Conservation (phyloP, 2,797 vertebrate species). For the Tadarida brasiliensis region DNA sequence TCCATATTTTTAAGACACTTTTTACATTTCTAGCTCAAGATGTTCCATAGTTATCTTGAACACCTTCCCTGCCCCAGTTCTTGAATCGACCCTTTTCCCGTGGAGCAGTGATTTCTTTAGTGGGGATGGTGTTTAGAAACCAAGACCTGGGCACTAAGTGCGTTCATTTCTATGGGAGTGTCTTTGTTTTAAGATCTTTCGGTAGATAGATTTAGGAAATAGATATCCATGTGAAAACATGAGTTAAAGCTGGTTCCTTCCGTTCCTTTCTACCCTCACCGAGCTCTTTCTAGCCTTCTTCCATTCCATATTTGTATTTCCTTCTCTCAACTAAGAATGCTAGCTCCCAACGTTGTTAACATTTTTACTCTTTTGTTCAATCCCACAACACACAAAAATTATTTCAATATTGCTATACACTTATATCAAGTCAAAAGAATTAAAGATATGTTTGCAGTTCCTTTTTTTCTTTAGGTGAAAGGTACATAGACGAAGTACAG, state of each 20-base stretch:
- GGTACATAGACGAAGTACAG: background rate
- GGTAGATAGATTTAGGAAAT: background rate
- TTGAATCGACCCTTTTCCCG: background rate
- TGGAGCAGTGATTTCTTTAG: background rate
- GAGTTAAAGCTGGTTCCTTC: background rate
- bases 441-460: background rate
- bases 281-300: background rate
- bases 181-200: background rate
- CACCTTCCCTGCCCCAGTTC: background rate
- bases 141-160: background rate
- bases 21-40: background rate
- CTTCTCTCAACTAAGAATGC: background rate
- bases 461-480: background rate
- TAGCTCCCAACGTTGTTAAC: background rate
- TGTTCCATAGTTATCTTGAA: background rate
- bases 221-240: background rate
- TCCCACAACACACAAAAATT: background rate
- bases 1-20: background rate
- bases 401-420: background rate
- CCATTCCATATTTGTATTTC: background rate
- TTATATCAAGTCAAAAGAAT: background rate
- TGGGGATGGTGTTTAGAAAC: background rate
- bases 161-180: background rate
- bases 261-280: background rate
- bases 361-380: background rate